A percentile compares a stretch with the other conserved stretches of the same genome.
Evolutionary conservation across 2,113 vertebrate genomes (phyloP).

Genomic region (Ophthalmotilapia sp.): DNA sequence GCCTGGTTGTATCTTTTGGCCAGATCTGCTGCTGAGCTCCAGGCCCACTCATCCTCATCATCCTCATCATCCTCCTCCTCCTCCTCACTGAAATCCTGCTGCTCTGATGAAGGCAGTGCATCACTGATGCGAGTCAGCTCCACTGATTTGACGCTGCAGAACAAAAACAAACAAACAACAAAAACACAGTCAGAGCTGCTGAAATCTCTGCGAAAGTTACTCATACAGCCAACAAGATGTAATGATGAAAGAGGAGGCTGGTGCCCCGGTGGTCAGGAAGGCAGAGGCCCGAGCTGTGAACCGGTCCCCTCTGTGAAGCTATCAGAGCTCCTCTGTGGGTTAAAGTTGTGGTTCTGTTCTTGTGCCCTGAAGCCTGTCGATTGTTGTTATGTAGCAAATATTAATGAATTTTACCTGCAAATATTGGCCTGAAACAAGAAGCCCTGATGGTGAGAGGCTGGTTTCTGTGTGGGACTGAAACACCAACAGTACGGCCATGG

Average conservation of each 20-base stretch:
- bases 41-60: slow-evolving; percentile 31
- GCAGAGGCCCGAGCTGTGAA: neutral
- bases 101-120: neutral
- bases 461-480: neutral
- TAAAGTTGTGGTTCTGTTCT: neutral
- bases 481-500: neutral
- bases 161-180: neutral
- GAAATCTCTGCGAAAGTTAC: neutral
- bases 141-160: neutral
- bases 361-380: neutral
- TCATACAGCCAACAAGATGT: neutral
- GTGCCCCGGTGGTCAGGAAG: neutral
- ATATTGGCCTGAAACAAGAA: neutral
- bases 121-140: neutral
- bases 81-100: neutral
- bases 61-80: neutral
- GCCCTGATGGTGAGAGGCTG: neutral
- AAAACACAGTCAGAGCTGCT: neutral
- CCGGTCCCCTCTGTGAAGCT: neutral
- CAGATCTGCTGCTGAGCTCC: slow-evolving; percentile 11
- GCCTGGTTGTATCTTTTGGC: slow-evolving; percentile 31
- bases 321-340: neutral
- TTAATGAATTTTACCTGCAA: neutral
- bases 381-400: neutral
- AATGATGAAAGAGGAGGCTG: neutral